Base-by-base conservation (phyloP, 1,140 invertebrate genomes). In the Sycophila sp. region DNA sequence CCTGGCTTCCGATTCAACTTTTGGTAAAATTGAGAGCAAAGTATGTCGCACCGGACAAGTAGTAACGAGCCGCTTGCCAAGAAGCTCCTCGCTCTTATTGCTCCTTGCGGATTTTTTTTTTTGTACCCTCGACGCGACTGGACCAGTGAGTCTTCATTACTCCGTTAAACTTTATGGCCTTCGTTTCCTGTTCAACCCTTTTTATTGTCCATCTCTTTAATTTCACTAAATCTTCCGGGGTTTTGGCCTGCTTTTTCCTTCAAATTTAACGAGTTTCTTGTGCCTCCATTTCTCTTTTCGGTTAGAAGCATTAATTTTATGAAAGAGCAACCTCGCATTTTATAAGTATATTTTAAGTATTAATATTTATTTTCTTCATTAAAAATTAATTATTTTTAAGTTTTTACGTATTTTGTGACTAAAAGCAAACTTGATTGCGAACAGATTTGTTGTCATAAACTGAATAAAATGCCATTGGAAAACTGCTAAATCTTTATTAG, bases 131-230 rank as follows among this genome's bases (percentile, higher is more conserved):
- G n/a, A n/a, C n/a, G n/a, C n/a, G n/a, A n/a, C n/a, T n/a, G n/a
- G n/a, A n/a, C 17, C 2, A 2, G 45, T 6, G 45, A 17, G n/a
- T 22, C 45, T 22, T n/a, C n/a, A n/a, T n/a, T 10, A 11, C 15
- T n/a, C 45, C 17, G n/a, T 10, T 10, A 11, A 7, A 60, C 24
- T 60, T 60, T 42, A 42, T 40, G 28, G 59, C 1, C n/a, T 28
- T 47, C 59, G 59, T 62, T 62, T 62, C 59, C 59, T 62, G 59
- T 62, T 62, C 32, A 32, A 17, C 22, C 40, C 26, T 28, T 32
- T 59, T 59, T 40, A 40, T 59, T 36, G 49, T 17, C 53, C 7
- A 13, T 19, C 53, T 56, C 13, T 15, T 28, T 70, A 24, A 42
- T 42, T 49, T 66, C 47, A 40, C 36, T 28, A 24, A 71, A 65